A percentile compares a stretch with the other conserved stretches of the same genome.
These are phyloP conservation scores for Atta texana DNA, from an alignment of 1,140 invertebrate genomes.

Conservation along the genomic window DNA sequence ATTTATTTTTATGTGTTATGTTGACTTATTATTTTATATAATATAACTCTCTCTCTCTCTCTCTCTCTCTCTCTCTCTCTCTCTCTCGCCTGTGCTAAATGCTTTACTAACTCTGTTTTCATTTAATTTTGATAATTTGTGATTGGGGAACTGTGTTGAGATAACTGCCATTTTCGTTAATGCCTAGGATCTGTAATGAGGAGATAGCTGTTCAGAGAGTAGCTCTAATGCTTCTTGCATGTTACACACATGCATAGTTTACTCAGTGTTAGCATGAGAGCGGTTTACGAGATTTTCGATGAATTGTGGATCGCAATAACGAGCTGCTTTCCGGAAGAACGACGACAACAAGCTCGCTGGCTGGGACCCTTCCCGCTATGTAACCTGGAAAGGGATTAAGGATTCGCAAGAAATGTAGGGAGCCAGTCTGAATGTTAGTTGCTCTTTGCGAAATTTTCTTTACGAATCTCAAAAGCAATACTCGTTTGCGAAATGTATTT, in stretches of 20 bases:
- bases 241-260: not conserved
- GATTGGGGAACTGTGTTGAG: not conserved
- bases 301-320: conserved; percentile 63
- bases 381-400: conserved; percentile 44
- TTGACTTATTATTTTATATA: too few relatives aligned
- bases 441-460: conserved; percentile 20
- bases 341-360: conserved; percentile 42
- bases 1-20: too few relatives aligned
- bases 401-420: conserved; percentile 7
- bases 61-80: too few relatives aligned
- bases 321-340: conserved; percentile 54
- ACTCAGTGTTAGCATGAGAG: conserved; percentile 7
- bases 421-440: not conserved
- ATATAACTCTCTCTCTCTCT: too few relatives aligned
- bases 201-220: not conserved
- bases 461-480: conserved; percentile 26
- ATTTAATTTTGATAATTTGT: too few relatives aligned
- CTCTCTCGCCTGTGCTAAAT: too few relatives aligned
- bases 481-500: not conserved
- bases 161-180: not conserved
- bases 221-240: not conserved
- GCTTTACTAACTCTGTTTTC: too few relatives aligned
- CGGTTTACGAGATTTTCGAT: conserved; percentile 55
- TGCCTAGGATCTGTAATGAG: not conserved
- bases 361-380: conserved; percentile 44